phyloP scores from a whole-genome alignment of 2,888 invertebrate species.

The Agrotis segetum region DNA sequence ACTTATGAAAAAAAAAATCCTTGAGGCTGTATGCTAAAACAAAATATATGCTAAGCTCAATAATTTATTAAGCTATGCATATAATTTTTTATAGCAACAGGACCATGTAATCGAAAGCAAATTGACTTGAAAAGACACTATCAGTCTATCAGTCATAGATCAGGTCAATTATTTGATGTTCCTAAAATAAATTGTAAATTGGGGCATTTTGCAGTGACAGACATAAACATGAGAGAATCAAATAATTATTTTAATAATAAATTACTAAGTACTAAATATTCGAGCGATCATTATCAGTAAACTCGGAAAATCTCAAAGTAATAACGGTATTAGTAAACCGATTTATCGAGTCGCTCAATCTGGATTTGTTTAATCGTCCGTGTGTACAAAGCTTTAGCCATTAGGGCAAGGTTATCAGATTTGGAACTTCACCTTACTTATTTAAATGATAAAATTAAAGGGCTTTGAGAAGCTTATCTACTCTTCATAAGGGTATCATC shows the following conservation, averaged over 20 bases:
- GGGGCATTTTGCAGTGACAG: not conserved
- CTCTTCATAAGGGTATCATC: not conserved
- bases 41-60: too few relatives aligned
- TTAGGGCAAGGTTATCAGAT: slow-evolving; percentile 10
- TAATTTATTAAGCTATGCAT: too few relatives aligned
- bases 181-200: too few relatives aligned
- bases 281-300: not conserved
- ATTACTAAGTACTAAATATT: not conserved
- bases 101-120: too few relatives aligned
- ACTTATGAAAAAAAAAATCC: too few relatives aligned
- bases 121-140: too few relatives aligned
- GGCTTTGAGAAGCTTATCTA: too few relatives aligned
- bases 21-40: too few relatives aligned
- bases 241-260: not conserved
- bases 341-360: slow-evolving; percentile 17
- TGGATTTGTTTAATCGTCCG: slow-evolving; percentile 31
- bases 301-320: slow-evolving; percentile 8
- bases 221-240: not conserved
- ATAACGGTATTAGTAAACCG: slow-evolving; percentile 23
- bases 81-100: too few relatives aligned
- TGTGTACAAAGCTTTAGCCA: slow-evolving; percentile 32
- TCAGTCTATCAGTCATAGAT: too few relatives aligned
- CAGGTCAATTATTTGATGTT: too few relatives aligned
- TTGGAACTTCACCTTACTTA: not conserved
- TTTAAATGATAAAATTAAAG: not conserved